These are phyloP conservation scores for Bradypodion pumilum DNA, from an alignment of 2,797 vertebrate genomes.

Conservation along the genomic window DNA sequence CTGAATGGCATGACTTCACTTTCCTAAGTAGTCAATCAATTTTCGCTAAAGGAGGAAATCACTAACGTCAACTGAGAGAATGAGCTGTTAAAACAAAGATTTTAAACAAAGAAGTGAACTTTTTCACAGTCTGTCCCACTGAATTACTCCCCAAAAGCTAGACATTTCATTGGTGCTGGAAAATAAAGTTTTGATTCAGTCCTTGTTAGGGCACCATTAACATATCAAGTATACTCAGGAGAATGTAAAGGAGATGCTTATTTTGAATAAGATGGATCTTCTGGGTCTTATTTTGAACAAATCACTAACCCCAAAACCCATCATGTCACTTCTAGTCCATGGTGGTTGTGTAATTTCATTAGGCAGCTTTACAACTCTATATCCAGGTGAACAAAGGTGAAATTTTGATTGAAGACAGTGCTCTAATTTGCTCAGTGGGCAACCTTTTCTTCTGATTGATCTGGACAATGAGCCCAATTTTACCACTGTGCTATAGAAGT, in stretches of 20 bases:
- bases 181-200: neutral
- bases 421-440: constrained; percentile 16
- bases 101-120: no score
- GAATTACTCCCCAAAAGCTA: neutral
- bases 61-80: neutral
- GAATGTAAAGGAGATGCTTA: neutral
- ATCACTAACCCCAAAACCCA: neutral
- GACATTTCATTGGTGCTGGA: neutral
- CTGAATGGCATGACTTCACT: neutral
- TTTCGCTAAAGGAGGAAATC: neutral
- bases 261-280: neutral
- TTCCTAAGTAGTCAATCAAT: neutral
- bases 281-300: constrained; percentile 1
- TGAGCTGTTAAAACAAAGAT: no score
- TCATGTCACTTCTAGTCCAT: neutral
- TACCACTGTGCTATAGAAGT: neutral
- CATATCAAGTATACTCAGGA: neutral
- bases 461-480: neutral
- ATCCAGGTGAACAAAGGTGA: constrained; percentile 3
- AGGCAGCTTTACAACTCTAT: neutral
- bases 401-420: neutral
- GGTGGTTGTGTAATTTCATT: constrained; percentile 9
- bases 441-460: constrained; percentile 17
- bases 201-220: neutral
- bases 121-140: neutral